Conservation (phyloP, 2,888 invertebrate genomes). For the Diplazon laetatorius region DNA sequence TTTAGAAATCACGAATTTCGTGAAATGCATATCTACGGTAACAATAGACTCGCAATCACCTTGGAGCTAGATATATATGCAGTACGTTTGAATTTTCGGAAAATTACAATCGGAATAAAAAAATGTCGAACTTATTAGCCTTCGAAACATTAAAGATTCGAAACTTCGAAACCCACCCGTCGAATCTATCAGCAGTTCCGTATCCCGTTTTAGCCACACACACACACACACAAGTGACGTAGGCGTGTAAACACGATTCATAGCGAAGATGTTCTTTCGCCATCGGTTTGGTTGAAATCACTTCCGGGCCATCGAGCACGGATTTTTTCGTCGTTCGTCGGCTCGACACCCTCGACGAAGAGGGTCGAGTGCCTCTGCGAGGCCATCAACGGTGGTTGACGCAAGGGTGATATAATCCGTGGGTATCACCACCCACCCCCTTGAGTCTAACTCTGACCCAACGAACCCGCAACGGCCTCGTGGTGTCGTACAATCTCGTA, state of each 20-base stretch:
- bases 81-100: too few relatives aligned
- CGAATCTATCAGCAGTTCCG: slow-evolving; percentile 66
- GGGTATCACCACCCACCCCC: slow-evolving; percentile 5
- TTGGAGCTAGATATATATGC: too few relatives aligned
- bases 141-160: too few relatives aligned
- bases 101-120: too few relatives aligned
- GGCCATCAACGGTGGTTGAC: slow-evolving; percentile 48
- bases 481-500: slow-evolving; percentile 9
- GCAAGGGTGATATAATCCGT: slow-evolving; percentile 48
- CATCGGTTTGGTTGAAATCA: slow-evolving; percentile 72
- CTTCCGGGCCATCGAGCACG: slow-evolving; percentile 75
- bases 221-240: slow-evolving; percentile 40
- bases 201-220: slow-evolving; percentile 38
- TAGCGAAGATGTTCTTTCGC: slow-evolving; percentile 47
- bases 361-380: slow-evolving; percentile 53
- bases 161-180: slow-evolving; percentile 44
- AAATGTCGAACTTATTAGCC: too few relatives aligned
- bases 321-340: slow-evolving; percentile 68
- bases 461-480: slow-evolving; percentile 55
- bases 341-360: slow-evolving; percentile 61
- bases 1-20: too few relatives aligned
- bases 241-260: not conserved
- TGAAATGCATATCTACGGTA: too few relatives aligned
- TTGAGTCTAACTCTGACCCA: slow-evolving; percentile 15
- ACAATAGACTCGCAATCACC: too few relatives aligned